Evolutionary conservation across 2,113 vertebrate genomes (phyloP), one percentile per base, ranked within the genome.

Genomic region (Limnothrissa miodon): DNA sequence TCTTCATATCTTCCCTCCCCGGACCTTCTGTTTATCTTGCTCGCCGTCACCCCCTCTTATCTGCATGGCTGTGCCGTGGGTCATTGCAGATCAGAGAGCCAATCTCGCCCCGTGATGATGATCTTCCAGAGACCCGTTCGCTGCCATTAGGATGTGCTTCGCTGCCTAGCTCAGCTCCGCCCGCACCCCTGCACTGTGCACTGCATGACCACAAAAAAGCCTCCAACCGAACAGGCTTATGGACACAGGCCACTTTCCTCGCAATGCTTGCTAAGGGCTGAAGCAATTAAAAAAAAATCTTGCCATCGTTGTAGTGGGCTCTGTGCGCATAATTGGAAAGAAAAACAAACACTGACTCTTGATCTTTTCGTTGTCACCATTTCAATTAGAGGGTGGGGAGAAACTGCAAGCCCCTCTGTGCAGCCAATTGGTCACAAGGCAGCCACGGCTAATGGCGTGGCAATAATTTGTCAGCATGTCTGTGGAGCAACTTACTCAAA

Each of bases 361-460:
- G 78, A 84, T 83, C 42, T 33, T 84, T 78, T 80, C 79, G 53
- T 84, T 79, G 53, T 83, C 74, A 78, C 80, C 15, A 29, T 80
- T 88, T 85, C 85, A 89, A 84, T 87, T 89, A 79, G 82, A 51
- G 80, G 39, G 23, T 45, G 45, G 74, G 78, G 70, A 81, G 74
- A 81, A 59, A 45, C 79, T 84, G 56, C 81, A 39, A 45, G 44
- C 79, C 83, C 23, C 70, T 81, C 81, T 78, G 48, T 81, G n/a
- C 78, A 78, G 82, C 83, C 82, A 53, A 82, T 33, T 29, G 78
- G 82, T 48, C 51, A 44, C n/a, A 45, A 83, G 84, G 48, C 78
- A 78, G 78, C 39, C 39, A 5, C 29, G 19, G 62, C 39, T 84
- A 79, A 87, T 80, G 59, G 36, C 17, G 81, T 29, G 44, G 13